A percentile compares a stretch with the other conserved stretches of the same genome.
Evolutionary conservation across 2,797 vertebrate species (phyloP).

Genomic region (Phataginus tetradactyla): DNA sequence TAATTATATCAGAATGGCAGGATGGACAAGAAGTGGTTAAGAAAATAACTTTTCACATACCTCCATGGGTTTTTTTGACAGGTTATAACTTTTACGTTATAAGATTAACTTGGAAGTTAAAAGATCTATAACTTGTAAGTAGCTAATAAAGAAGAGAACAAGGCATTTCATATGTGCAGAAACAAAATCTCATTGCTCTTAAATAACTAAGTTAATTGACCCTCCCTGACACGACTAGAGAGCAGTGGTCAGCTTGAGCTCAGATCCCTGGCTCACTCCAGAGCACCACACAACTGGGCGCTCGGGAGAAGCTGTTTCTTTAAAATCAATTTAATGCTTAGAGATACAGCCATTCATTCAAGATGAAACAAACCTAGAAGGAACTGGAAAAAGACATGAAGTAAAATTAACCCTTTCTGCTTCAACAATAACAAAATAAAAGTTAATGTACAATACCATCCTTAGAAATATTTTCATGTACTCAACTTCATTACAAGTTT

Average conservation of each 20-base stretch:
- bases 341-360: background rate
- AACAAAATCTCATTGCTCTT: background rate
- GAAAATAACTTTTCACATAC: background rate
- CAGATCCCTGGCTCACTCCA: background rate
- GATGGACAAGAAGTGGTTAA: background rate
- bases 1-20: background rate
- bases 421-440: slow-evolving; percentile 37
- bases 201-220: background rate
- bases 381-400: slow-evolving; percentile 40
- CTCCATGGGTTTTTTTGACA: background rate
- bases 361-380: slow-evolving; percentile 40
- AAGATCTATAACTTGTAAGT: background rate
- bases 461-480: slow-evolving; percentile 47
- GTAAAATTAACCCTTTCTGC: slow-evolving; percentile 25
- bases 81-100: background rate
- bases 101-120: background rate
- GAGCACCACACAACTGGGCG: background rate
- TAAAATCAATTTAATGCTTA: slow-evolving; percentile 20
- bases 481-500: slow-evolving; percentile 8
- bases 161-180: background rate
- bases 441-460: background rate
- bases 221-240: background rate
- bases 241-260: background rate
- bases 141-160: background rate
- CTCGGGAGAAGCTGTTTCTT: background rate